phyloP scores from a whole-genome alignment of 2,797 vertebrate genomes.

The Okamejei kenojei region DNA sequence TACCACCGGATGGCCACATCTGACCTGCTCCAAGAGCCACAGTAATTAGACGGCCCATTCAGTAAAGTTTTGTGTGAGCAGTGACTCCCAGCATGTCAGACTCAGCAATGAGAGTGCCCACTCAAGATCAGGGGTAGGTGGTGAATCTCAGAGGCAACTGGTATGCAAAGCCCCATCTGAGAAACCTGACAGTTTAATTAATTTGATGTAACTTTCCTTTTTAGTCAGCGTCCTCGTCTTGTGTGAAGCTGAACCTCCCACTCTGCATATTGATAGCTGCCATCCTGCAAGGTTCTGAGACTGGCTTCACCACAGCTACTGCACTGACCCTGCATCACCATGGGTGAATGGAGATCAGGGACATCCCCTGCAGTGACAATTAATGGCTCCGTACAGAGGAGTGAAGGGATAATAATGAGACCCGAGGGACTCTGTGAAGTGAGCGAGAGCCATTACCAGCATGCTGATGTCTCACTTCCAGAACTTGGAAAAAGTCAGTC shows the following conservation, averaged over 20 bases:
- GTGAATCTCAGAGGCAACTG: neutral
- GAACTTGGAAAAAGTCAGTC: neutral
- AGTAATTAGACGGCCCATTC: too few relatives aligned
- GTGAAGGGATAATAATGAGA: neutral
- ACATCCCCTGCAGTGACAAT: conserved; percentile 6
- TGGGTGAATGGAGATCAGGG: conserved; percentile 16
- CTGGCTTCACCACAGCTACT: neutral
- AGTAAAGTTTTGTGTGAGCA: too few relatives aligned
- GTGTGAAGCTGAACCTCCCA: neutral
- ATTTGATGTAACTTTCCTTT: neutral
- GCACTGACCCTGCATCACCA: neutral
- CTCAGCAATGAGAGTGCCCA: too few relatives aligned
- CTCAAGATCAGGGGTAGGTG: too few relatives aligned
- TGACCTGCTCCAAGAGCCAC: too few relatives aligned
- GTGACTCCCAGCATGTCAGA: too few relatives aligned
- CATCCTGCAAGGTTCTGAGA: neutral
- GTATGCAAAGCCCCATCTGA: neutral
- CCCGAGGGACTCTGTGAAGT: neutral
- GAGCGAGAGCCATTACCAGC: neutral
- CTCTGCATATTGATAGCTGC: neutral
- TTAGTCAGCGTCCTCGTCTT: neutral
- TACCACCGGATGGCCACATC: too few relatives aligned
- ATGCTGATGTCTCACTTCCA: neutral
- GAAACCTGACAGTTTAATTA: neutral
- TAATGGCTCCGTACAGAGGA: neutral